These are phyloP conservation scores for Belgica antarctica DNA, from an alignment of 2,888 invertebrate species.

Conservation along the genomic window DNA sequence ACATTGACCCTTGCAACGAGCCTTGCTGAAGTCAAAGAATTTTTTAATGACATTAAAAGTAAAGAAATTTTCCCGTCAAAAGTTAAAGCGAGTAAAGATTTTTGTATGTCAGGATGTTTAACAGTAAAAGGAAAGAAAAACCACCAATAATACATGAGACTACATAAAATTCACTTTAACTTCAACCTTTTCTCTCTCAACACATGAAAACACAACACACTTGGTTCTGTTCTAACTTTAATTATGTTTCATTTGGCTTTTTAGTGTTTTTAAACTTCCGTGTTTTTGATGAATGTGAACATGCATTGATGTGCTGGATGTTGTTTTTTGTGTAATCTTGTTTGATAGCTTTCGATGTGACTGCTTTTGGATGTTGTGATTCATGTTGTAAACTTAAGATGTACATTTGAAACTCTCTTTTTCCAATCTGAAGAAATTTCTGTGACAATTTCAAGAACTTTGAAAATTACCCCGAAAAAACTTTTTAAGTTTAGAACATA, in stretches of 20 bases:
- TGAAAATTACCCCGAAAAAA: no score
- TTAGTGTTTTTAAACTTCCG: slow-evolving; percentile 1
- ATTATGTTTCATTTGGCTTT: not conserved
- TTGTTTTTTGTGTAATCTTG: no score
- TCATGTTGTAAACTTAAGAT: not conserved
- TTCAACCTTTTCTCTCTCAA: slow-evolving; percentile 8
- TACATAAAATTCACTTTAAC: not conserved
- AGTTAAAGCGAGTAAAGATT: not conserved
- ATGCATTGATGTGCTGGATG: not conserved
- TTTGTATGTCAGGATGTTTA: not conserved
- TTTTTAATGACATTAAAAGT: not conserved
- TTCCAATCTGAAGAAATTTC: not conserved
- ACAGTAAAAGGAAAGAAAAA: not conserved
- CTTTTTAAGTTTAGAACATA: no score
- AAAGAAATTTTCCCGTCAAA: no score
- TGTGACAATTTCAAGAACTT: no score
- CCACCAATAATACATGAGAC: not conserved
- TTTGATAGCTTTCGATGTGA: not conserved
- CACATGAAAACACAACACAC: slow-evolving; percentile 12
- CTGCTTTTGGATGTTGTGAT: not conserved
- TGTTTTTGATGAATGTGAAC: slow-evolving; percentile 3
- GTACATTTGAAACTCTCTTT: not conserved
- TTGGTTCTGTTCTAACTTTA: slow-evolving; percentile 19
- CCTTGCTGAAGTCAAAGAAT: not conserved
- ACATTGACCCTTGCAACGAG: not conserved